These are phyloP conservation scores for Acanthis flammea DNA, from an alignment of 2,797 vertebrate species.

Conservation along the genomic window DNA sequence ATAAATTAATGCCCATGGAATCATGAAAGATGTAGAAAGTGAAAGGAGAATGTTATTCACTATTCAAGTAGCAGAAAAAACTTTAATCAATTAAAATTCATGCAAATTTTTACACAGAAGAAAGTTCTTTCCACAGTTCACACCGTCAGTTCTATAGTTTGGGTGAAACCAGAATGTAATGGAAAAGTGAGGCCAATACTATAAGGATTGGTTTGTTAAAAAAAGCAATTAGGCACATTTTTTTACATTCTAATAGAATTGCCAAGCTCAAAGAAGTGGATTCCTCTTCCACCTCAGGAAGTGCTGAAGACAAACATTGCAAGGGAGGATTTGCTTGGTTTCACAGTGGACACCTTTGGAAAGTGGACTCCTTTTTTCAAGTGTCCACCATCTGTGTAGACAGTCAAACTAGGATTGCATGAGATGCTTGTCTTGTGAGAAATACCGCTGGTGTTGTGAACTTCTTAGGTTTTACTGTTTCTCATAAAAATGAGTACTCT, in stretches of 20 bases:
- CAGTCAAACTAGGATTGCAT: background rate
- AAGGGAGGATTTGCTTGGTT: background rate
- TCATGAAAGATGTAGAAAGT: background rate
- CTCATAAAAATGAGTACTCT: background rate
- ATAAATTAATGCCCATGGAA: background rate
- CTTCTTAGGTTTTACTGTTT: background rate
- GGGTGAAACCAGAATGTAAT: background rate
- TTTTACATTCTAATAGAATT: background rate
- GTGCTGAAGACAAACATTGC: background rate
- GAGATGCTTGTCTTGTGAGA: background rate
- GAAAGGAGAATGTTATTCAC: background rate
- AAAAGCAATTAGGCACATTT: background rate
- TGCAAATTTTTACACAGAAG: background rate
- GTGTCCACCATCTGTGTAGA: rapidly evolving
- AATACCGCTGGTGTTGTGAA: background rate
- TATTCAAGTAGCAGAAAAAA: background rate
- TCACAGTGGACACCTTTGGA: background rate
- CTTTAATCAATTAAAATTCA: background rate
- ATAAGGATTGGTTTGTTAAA: background rate
- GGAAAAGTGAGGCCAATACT: background rate
- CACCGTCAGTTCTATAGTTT: background rate
- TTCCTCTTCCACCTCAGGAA: background rate
- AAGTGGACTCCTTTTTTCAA: background rate
- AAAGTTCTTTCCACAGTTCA: background rate
- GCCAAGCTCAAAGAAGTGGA: background rate